Evolutionary conservation across 2,888 invertebrate species (phyloP), one percentile per base, ranked within the genome.

Genomic region (Lithophane leautieri): DNA sequence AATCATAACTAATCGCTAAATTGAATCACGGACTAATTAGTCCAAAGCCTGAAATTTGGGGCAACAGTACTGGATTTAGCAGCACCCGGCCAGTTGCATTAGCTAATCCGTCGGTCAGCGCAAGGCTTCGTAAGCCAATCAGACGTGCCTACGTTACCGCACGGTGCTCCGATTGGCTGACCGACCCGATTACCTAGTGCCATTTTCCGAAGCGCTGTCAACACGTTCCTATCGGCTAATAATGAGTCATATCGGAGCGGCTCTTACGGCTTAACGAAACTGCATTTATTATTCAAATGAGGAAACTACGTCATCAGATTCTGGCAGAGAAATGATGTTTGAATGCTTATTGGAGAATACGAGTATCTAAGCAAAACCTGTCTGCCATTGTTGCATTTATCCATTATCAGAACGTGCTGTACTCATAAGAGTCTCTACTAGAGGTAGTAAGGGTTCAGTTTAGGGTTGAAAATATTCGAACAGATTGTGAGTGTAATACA

Each of bases 1-100:
- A 73, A 79, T 78, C 73, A 67, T 67, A 79, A 44, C 62, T 73
- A 79, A 79, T 79, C 79, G 79, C 65, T 80, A 66, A 80, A 80
- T 60, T 62, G 76, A 76, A 81, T 80, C 81, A 60, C 76, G 34
- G 68, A 69, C 25, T 69, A 77, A 81, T 81, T 77, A 77, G 58
- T 78, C 65, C 80, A 56, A 70, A 54, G 66, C 78, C 70, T 60
- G 67, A 78, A 82, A 82, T 81, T 81, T 82, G 66, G 70, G 67
- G 54, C 63, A 81, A 58, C 72, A 82, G 66, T 52, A 78, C 63
- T 73, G 65, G 76, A 61, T 68, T 76, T 66, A 66, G 44, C 61
- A 70, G 67, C 67, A 50, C 66, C 50, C 58, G 60, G 62, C 47
- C 66, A 70, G 73, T 73, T 82, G 78, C 73, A 82, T 81, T 78